Evolutionary conservation across 2,797 vertebrate genomes (phyloP), one percentile per base, ranked within the genome.

Genomic region (Labroides dimidiatus): DNA sequence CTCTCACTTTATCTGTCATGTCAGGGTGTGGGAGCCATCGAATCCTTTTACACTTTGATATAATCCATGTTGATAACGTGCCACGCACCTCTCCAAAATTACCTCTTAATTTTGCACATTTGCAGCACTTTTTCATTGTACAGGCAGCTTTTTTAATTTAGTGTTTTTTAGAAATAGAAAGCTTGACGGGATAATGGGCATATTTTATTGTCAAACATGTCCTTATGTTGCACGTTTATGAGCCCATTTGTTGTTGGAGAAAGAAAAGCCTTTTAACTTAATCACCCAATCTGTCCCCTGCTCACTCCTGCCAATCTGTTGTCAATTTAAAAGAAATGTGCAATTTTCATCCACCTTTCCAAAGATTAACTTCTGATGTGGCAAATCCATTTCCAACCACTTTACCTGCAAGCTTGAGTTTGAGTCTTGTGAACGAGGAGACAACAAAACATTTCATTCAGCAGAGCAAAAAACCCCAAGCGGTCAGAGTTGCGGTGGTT

Each of bases 1-100:
- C 77, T 80, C 66, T 47, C 42, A 4, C 75, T 69, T 73, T 82
- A 86, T 91, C 84, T 69, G 55, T 83, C 71, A 72, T 81, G 77
- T 80, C 81, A 73, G 75, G 69, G 68, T 81, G 79, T 55, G 52
- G 72, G 60, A 73, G 77, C 65, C 68, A 74, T 87, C 17, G 33
- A 87, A 85, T 86, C 87, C 87, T 84, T 82, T 81, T 76, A 77
- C 78, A 52, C 82, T 81, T 77, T 76, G 82, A 83, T 86, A 71
- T 87, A 87, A 91, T 86, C 87, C 82, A 66, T 75, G 84, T 64
- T 91, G 87, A 89, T 84, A 76, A 72, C 59, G 36, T 54, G 44
- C 63, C 73, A 85, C 77, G 79, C 82, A 77, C 85, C 80, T 85
- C 68, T 50, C 56, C 4, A 63, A 63, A 72, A 82, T 73, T 64